Evolutionary conservation across 37 sponge, comb jelly and placozoan species (phyloP).

Genomic region (Cliona cf. orientalis): DNA sequence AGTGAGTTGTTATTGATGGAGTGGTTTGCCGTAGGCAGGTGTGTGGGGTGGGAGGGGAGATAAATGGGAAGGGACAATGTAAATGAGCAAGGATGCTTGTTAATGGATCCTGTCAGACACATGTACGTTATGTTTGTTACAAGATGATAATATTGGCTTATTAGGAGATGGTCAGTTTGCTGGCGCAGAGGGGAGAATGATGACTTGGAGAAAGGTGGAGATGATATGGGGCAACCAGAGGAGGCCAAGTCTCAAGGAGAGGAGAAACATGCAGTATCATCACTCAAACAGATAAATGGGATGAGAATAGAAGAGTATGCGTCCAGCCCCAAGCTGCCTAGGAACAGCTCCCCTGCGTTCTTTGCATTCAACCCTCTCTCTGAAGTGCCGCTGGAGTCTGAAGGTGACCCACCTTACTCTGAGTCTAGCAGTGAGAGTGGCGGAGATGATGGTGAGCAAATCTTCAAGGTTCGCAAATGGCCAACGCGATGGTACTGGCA

Average conservation of each 20-base stretch:
- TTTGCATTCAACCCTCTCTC: background rate
- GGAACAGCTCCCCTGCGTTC: background rate
- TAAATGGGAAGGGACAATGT: background rate
- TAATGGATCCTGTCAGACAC: no score
- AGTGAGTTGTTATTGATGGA: no score
- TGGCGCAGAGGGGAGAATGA: no score
- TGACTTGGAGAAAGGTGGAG: no score
- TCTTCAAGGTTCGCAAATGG: constrained; percentile 46
- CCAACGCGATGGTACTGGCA: constrained; percentile 69
- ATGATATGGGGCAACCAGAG: no score
- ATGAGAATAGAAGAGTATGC: constrained; percentile 5
- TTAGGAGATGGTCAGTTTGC: no score
- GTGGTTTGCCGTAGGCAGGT: no score
- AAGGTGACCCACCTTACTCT: background rate
- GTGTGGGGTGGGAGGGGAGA: background rate
- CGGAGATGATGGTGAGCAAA: background rate
- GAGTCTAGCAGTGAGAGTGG: background rate
- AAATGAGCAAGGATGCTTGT: no score
- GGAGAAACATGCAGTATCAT: no score
- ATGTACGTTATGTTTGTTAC: no score
- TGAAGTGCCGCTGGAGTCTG: background rate
- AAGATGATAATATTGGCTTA: no score
- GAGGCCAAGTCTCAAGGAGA: no score
- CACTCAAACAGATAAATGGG: background rate
- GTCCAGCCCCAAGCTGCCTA: background rate